A percentile compares a stretch with the other conserved stretches of the same genome.
These are phyloP conservation scores for Geopemphigus sp. DNA, from an alignment of 1,140 invertebrate genomes.

Conservation along the genomic window DNA sequence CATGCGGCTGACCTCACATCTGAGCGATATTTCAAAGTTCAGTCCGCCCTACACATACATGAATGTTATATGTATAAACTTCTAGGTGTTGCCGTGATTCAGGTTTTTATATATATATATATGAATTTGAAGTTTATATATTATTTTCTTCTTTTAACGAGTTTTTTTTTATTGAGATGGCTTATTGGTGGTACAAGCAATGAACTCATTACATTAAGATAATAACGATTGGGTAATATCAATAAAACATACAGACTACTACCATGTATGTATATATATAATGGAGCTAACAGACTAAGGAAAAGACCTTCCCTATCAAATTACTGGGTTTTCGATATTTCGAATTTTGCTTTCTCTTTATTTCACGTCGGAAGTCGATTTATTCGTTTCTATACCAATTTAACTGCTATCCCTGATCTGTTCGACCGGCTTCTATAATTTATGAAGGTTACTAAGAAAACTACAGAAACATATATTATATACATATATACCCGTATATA, in stretches of 20 bases:
- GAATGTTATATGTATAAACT: neutral
- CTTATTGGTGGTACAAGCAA: neutral
- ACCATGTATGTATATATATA: neutral
- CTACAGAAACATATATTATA: neutral
- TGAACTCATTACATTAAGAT: conserved; percentile 20
- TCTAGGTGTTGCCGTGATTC: neutral
- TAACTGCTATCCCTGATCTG: neutral
- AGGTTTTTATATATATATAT: neutral
- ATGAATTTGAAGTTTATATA: conserved; percentile 15
- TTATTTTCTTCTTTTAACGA: neutral
- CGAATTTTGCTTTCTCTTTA: neutral
- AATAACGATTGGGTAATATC: conserved; percentile 20
- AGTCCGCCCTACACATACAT: too few species aligned
- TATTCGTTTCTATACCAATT: neutral
- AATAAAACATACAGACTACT: neutral
- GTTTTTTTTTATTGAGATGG: neutral
- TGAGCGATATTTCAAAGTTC: too few species aligned
- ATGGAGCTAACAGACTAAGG: neutral
- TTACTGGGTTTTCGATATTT: conserved; percentile 10
- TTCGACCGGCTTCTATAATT: too few species aligned
- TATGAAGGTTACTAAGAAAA: neutral
- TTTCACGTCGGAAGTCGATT: conserved; percentile 4
- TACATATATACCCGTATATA: too few species aligned
- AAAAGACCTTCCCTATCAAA: neutral
- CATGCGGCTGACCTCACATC: neutral